phyloP scores from a whole-genome alignment of 1,140 invertebrate genomes.

The Capitella teleta region DNA sequence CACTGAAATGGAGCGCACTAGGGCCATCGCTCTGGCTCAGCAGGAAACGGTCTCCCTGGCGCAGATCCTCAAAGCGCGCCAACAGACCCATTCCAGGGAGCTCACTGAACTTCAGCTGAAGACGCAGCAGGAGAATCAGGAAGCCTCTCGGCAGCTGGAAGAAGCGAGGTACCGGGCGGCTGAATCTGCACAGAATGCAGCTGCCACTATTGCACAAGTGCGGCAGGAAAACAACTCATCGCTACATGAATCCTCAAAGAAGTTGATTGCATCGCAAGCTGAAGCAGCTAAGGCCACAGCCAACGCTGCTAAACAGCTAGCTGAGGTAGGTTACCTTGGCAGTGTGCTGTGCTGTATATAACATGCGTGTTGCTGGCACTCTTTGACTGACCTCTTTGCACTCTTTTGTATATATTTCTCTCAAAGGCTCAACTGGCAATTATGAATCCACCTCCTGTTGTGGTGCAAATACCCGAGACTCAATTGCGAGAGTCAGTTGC shows the following conservation, averaged over 20 bases:
- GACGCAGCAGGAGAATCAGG: slow-evolving; percentile 23
- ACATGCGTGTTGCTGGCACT: too few species aligned
- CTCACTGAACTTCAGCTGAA: slow-evolving; percentile 24
- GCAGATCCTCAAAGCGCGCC: slow-evolving; percentile 38
- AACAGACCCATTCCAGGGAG: slow-evolving; percentile 27
- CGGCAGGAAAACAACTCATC: slow-evolving; percentile 12
- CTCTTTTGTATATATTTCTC: too few species aligned
- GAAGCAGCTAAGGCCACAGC: slow-evolving; percentile 19
- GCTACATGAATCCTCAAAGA: slow-evolving; percentile 16
- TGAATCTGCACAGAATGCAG: slow-evolving; percentile 17
- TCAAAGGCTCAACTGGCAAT: too few species aligned
- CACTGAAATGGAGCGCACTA: slow-evolving; percentile 30
- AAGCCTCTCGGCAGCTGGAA: slow-evolving; percentile 19
- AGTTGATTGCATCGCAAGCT: slow-evolving; percentile 18
- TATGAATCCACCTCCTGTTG: too few species aligned
- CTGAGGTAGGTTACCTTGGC: slow-evolving; percentile 10
- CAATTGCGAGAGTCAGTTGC: too few species aligned
- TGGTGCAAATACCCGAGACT: too few species aligned
- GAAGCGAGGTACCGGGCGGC: slow-evolving; percentile 17
- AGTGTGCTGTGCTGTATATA: too few species aligned
- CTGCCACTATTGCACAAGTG: slow-evolving; percentile 17
- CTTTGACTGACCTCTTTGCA: too few species aligned
- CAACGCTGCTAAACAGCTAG: slow-evolving; percentile 18
- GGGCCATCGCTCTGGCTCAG: slow-evolving; percentile 36
- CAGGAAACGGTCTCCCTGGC: slow-evolving; percentile 41